phyloP scores from a whole-genome alignment of 2,888 invertebrate genomes.

The Napeogenes inachia region DNA sequence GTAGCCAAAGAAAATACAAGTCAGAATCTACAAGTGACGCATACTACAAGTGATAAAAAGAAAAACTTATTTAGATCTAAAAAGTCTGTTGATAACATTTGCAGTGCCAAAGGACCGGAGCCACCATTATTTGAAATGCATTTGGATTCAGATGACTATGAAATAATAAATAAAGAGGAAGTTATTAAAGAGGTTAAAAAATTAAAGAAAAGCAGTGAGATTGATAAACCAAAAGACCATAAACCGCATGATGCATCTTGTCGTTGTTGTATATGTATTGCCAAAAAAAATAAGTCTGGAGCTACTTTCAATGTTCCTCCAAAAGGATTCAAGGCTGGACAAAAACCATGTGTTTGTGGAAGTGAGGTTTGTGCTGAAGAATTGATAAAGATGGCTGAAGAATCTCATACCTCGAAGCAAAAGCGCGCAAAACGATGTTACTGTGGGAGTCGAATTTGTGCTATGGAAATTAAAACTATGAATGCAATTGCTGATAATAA shows the following conservation, averaged over 20 bases:
- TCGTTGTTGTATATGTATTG: constrained; percentile 25
- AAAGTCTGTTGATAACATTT: constrained; percentile 8
- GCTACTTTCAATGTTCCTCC: constrained; percentile 3
- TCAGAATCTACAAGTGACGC: too few species aligned
- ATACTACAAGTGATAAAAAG: background rate
- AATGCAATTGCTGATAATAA: constrained; percentile 10
- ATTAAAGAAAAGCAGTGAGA: constrained; percentile 11
- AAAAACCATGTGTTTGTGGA: constrained; percentile 30
- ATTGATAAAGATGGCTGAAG: constrained; percentile 11
- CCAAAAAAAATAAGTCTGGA: constrained; percentile 13
- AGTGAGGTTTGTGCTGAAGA: constrained; percentile 26
- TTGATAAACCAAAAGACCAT: background rate
- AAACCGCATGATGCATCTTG: constrained; percentile 19
- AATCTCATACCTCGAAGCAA: background rate
- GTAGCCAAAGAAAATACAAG: too few species aligned
- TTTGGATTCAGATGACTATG: constrained; percentile 27
- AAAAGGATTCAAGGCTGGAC: constrained; percentile 1
- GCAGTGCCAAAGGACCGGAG: constrained; percentile 7
- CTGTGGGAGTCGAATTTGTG: constrained; percentile 35
- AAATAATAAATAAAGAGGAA: constrained; percentile 32
- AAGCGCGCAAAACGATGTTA: constrained; percentile 25
- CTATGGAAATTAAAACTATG: constrained; percentile 27
- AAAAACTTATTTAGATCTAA: constrained; percentile 12
- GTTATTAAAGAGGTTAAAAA: constrained; percentile 23
- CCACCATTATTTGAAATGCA: constrained; percentile 22